Conservation (phyloP, 2,888 invertebrate species). For the Drosophila mimica region DNA sequence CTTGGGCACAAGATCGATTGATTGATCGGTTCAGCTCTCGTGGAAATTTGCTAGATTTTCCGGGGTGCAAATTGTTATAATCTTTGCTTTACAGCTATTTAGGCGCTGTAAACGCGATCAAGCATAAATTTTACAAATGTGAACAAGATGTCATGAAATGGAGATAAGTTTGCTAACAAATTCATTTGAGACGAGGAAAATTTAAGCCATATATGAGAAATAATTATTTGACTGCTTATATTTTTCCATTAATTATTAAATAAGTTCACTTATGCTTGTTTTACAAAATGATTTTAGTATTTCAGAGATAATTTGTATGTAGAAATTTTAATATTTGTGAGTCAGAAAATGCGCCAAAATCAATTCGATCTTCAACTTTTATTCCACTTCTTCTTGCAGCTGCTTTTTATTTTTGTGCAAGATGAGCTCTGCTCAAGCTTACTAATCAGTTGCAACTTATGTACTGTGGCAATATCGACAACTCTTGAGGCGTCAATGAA, state of each 20-base stretch:
- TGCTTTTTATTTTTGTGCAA: not conserved
- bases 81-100: constrained; percentile 27
- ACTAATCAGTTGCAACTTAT: constrained; percentile 27
- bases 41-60: constrained; percentile 36
- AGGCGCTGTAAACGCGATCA: constrained; percentile 14
- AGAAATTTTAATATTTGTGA: not conserved
- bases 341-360: not conserved
- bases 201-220: not conserved
- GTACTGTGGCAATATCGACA: constrained; percentile 14
- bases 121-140: not conserved
- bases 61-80: constrained; percentile 45
- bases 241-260: no score
- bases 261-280: not conserved
- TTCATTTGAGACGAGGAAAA: not conserved
- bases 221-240: not conserved
- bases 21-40: constrained; percentile 52
- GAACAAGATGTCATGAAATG: not conserved
- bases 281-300: not conserved
- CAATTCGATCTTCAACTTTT: not conserved
- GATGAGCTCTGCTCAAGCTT: not conserved
- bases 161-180: not conserved
- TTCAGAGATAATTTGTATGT: not conserved
- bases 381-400: not conserved
- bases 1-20: constrained; percentile 33
- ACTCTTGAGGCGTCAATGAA: constrained; percentile 61